Conservation (phyloP, 2,888 invertebrate species). For the Eilema griseolum region DNA sequence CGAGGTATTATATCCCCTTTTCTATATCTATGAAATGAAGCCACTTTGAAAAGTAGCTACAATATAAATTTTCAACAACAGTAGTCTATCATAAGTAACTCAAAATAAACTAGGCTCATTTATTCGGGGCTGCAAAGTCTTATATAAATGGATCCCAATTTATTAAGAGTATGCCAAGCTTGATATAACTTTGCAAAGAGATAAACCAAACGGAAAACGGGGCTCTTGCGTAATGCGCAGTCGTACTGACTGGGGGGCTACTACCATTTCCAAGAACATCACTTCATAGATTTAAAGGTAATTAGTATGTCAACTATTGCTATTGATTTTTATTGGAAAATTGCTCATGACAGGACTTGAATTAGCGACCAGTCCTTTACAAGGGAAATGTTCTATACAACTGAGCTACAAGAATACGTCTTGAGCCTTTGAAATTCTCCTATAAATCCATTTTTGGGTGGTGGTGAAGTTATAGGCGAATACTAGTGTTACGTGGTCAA, state of each 20-base stretch:
- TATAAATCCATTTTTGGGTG: too few relatives aligned
- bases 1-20: not conserved
- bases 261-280: too few relatives aligned
- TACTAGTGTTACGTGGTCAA: too few relatives aligned
- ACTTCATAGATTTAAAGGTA: too few relatives aligned
- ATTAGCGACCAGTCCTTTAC: too few relatives aligned
- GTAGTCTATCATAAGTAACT: constrained; percentile 8
- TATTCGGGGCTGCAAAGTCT: constrained; percentile 5
- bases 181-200: constrained; percentile 12
- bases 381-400: too few relatives aligned
- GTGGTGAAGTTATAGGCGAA: too few relatives aligned
- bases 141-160: constrained; percentile 19
- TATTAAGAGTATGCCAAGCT: constrained; percentile 13
- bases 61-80: not conserved
- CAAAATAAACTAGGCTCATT: constrained; percentile 10
- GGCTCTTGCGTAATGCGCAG: constrained; percentile 1
- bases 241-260: constrained; percentile 19
- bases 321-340: too few relatives aligned
- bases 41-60: not conserved
- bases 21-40: not conserved
- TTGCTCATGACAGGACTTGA: too few relatives aligned
- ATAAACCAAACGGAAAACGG: constrained; percentile 15
- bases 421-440: too few relatives aligned
- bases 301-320: too few relatives aligned
- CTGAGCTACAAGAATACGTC: too few relatives aligned